Evolutionary conservation across 2,113 vertebrate genomes (phyloP), one percentile per base, ranked within the genome.

Genomic region (Megaleporinus macrocephalus): DNA sequence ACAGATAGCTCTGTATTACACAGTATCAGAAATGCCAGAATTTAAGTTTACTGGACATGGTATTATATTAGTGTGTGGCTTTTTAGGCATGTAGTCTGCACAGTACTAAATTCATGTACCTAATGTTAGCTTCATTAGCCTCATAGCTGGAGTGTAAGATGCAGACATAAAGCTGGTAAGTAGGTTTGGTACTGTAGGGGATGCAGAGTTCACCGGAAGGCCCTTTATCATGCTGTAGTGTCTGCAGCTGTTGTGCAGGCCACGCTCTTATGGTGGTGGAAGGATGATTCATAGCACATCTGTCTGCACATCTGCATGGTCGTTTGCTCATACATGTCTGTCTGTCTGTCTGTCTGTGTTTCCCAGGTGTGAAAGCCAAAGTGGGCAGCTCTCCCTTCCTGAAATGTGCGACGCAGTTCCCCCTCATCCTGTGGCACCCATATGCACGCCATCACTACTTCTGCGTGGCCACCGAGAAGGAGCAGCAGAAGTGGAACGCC

Each of bases 341-440:
- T 81, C 14, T 74, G 26, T 85, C 22, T 63, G 27, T 81, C 14
- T 74, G 26, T 85, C 22, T 63, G 27, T 68, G 44, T 69, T 14
- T 79, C 26, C 78, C 57, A 99, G 97, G 91, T 5, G 89, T 93
- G 27, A 93, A 94, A 0, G 93, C 96, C 0, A 98, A 97, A 30
- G 93, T 94, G 0, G 94, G 96, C 75, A 92, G 89, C 0, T 78
- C 95, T 0, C 94, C 95, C 20, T 94, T 96, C 78, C 86, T 98
- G 44, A 98, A 97, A 91, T 97, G 95, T 86, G 93, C 95, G 69
- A 97, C 95, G 0, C 94, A 96, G 83, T 95, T 95, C 87, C 96
- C 96, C 0, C 91, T 98, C 86, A 94, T 99, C 87, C 94, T 99
- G 30, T 98, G 97, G 96, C 97, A 99, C 74, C 97, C 97, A 0